Percentiles rank a stretch among this genome's conserved stretches.
These are phyloP conservation scores for Ivindomyrus marchei DNA, from an alignment of 2,113 vertebrate species.

Conservation along the genomic window DNA sequence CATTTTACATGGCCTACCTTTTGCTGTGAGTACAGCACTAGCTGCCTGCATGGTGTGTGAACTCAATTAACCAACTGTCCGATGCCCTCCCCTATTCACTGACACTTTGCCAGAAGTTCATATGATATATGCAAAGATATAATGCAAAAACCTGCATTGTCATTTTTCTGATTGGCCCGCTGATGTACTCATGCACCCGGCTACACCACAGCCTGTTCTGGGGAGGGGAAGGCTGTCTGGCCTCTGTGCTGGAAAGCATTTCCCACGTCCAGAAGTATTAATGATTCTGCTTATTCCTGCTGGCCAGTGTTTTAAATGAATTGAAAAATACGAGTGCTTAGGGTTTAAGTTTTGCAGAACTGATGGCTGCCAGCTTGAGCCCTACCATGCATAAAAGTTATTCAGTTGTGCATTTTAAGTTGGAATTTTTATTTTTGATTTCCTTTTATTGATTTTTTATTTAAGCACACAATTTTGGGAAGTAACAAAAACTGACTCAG, in stretches of 20 bases:
- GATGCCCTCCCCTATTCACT: neutral
- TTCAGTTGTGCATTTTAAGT: neutral
- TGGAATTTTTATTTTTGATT: neutral
- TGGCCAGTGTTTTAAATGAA: neutral
- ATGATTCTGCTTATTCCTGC: neutral
- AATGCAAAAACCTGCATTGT: neutral
- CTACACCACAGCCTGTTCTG: neutral
- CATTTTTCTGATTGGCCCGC: neutral
- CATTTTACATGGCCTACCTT: neutral
- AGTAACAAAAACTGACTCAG: neutral
- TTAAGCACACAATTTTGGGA: neutral
- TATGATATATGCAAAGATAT: neutral
- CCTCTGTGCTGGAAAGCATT: neutral
- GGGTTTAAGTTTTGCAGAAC: neutral
- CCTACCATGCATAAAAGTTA: neutral
- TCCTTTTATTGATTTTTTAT: neutral
- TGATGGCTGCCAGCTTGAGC: neutral
- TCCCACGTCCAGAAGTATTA: neutral
- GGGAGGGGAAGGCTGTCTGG: neutral
- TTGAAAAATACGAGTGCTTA: neutral
- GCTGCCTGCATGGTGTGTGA: neutral
- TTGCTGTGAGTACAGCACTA: neutral
- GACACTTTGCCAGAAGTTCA: neutral
- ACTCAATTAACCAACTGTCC: neutral
- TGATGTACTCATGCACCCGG: neutral